These are phyloP conservation scores for Lepetodrilus schrolli DNA, from an alignment of 2,888 invertebrate genomes.

Conservation along the genomic window DNA sequence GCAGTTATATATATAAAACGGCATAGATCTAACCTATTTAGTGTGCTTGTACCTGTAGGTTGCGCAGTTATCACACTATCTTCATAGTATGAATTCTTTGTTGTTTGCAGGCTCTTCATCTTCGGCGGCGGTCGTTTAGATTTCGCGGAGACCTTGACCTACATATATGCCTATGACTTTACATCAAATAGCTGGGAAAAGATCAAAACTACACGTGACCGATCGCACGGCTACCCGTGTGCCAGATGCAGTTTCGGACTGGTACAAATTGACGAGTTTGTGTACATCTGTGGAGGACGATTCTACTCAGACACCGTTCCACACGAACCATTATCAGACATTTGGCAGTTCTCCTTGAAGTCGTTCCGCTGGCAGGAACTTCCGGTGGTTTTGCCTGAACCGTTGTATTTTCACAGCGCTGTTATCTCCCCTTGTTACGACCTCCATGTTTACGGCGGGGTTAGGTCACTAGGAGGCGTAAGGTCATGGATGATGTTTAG, in stretches of 20 bases:
- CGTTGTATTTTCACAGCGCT: slow-evolving; percentile 90
- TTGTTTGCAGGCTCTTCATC: slow-evolving; percentile 47
- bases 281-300: slow-evolving; percentile 88
- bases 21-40: no score
- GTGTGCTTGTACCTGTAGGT: no score
- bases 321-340: slow-evolving; percentile 80
- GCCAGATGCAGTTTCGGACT: slow-evolving; percentile 51
- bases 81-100: neutral
- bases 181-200: slow-evolving; percentile 47
- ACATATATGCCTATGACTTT: slow-evolving; percentile 47
- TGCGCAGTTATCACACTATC: no score
- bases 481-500: slow-evolving; percentile 85
- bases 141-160: slow-evolving; percentile 45
- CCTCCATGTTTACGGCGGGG: slow-evolving; percentile 75
- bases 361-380: slow-evolving; percentile 86
- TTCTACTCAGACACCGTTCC: slow-evolving; percentile 77
- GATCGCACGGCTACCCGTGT: slow-evolving; percentile 42
- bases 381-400: slow-evolving; percentile 82
- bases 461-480: slow-evolving; percentile 57
- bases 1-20: no score
- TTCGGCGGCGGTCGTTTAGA: slow-evolving; percentile 48
- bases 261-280: slow-evolving; percentile 71
- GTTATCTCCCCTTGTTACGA: slow-evolving; percentile 80
- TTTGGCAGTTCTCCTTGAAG: slow-evolving; percentile 87
- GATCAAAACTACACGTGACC: slow-evolving; percentile 39